phyloP scores from a whole-genome alignment of 37 sponge, comb jelly and placozoan species.

The Spongilla lacustris region DNA sequence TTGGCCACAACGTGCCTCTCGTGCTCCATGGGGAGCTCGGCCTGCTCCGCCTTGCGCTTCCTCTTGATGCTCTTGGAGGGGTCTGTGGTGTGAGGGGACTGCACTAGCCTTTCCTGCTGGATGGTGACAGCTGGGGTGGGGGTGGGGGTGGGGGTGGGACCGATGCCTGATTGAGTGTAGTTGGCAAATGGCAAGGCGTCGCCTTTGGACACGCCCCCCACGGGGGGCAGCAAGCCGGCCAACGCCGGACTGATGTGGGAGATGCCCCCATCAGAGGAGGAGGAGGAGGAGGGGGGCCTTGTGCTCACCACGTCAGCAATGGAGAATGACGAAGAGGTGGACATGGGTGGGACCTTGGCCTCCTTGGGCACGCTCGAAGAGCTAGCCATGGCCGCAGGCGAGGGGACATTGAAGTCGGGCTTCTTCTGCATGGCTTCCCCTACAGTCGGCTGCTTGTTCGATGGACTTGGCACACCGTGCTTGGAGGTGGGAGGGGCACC shows the following conservation, averaged over 20 bases:
- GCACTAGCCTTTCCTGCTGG: slow-evolving; percentile 10
- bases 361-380: background rate
- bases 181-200: background rate
- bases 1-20: background rate
- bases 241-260: background rate
- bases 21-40: background rate
- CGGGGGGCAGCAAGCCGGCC: background rate
- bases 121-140: background rate
- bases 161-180: slow-evolving; percentile 7
- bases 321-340: background rate
- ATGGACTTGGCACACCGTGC: background rate
- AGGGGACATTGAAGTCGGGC: background rate
- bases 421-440: slow-evolving; percentile 33
- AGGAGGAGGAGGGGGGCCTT: no score
- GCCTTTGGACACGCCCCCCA: background rate
- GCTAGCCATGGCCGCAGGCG: background rate
- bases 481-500: background rate
- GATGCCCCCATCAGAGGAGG: background rate
- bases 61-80: background rate
- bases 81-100: slow-evolving; percentile 7
- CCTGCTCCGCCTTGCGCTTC: slow-evolving; percentile 5
- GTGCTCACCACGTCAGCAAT: background rate
- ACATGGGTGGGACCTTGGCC: background rate
- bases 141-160: no score
- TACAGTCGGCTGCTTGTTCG: slow-evolving; percentile 26